These are phyloP conservation scores for Phoxinus dragarum DNA, from an alignment of 2,797 vertebrate genomes.

Conservation along the genomic window DNA sequence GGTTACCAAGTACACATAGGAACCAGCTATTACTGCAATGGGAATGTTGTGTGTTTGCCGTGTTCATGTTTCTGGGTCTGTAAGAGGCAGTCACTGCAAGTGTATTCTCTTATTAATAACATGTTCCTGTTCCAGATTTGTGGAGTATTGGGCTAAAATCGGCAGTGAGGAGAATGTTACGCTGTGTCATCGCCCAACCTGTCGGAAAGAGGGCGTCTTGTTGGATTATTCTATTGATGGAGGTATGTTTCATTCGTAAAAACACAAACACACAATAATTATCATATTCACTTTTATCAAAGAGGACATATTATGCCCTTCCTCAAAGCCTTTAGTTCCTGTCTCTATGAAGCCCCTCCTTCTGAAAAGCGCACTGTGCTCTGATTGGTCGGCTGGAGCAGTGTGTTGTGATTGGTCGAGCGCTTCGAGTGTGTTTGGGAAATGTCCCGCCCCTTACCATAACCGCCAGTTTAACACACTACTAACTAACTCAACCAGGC, in stretches of 20 bases:
- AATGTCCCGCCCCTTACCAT: neutral
- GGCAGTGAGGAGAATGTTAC: slow-evolving; percentile 97
- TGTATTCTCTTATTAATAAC: neutral
- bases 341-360: neutral
- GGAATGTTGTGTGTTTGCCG: neutral
- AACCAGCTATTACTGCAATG: neutral
- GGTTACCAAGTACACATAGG: neutral
- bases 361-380: neutral
- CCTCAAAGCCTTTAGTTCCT: neutral
- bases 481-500: neutral
- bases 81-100: neutral
- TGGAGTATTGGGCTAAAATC: slow-evolving; percentile 98
- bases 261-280: neutral
- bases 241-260: slow-evolving; percentile 72
- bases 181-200: slow-evolving; percentile 91
- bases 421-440: neutral
- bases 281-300: neutral
- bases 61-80: neutral
- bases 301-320: neutral
- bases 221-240: slow-evolving; percentile 95
- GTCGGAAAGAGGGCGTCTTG: slow-evolving; percentile 94
- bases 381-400: neutral
- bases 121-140: slow-evolving; percentile 81
- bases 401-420: neutral
- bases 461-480: neutral